Percentiles rank a stretch among this genome's conserved stretches.
Evolutionary conservation across 2,113 vertebrate species (phyloP).

Genomic region (Athene cunicularia): DNA sequence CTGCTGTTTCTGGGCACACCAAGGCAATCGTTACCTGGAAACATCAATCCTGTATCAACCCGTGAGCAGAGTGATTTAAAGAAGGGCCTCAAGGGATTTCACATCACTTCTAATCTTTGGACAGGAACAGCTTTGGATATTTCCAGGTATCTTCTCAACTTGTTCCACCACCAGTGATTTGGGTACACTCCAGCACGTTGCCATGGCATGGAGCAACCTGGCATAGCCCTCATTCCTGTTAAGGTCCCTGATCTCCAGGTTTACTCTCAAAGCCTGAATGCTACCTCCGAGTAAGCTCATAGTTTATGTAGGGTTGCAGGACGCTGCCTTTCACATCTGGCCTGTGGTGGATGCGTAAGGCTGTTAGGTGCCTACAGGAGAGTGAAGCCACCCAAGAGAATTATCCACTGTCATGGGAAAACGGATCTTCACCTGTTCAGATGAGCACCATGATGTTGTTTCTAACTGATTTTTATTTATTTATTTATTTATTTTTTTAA

Average conservation of each 20-base stretch:
- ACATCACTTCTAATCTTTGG: not conserved
- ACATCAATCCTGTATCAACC: not conserved
- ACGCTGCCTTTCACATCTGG: not conserved
- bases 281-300: not conserved
- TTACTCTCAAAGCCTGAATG: not conserved
- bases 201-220: too few relatives aligned
- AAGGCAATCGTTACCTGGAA: not conserved
- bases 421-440: not conserved
- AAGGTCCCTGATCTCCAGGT: not conserved
- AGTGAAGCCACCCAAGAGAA: not conserved
- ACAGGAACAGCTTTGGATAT: not conserved
- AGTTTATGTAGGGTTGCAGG: fast-evolving
- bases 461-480: too few relatives aligned
- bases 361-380: not conserved
- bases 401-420: too few relatives aligned
- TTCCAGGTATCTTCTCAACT: fast-evolving
- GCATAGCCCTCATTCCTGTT: not conserved
- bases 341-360: not conserved
- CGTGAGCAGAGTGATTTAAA: not conserved
- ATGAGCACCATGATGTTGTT: not conserved
- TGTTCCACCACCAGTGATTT: not conserved
- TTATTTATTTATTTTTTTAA: too few relatives aligned
- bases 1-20: not conserved
- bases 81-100: not conserved
- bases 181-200: not conserved